Percentiles rank a stretch among this genome's conserved stretches.
These are phyloP conservation scores for Fopius arisanus DNA, from an alignment of 1,140 invertebrate species.

Conservation along the genomic window DNA sequence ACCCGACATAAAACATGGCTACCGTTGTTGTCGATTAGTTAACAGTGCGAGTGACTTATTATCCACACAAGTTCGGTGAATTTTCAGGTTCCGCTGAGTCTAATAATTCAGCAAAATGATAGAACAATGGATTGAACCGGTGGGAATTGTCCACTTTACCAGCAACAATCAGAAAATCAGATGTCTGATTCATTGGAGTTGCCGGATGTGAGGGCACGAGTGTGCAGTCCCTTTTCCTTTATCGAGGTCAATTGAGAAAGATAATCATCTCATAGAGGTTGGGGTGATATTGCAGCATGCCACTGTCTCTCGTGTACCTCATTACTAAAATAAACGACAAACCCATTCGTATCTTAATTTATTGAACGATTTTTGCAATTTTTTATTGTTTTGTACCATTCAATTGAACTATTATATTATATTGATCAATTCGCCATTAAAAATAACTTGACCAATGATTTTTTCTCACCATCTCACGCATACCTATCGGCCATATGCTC, in stretches of 20 bases:
- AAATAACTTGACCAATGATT: too few species aligned
- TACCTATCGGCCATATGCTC: neutral
- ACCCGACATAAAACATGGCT: neutral
- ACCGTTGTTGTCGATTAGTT: neutral
- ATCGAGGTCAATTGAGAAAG: neutral
- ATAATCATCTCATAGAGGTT: neutral
- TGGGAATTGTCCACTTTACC: too few species aligned
- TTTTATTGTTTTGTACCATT: too few species aligned
- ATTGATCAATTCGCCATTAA: too few species aligned
- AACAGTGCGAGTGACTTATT: neutral
- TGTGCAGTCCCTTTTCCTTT: neutral
- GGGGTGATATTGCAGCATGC: neutral
- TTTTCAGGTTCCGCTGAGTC: neutral
- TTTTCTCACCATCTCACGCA: neutral
- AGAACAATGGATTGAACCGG: neutral
- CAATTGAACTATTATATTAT: too few species aligned
- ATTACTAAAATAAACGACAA: too few species aligned
- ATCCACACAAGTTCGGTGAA: neutral
- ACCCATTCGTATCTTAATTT: too few species aligned
- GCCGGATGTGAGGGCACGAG: neutral
- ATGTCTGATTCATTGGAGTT: neutral
- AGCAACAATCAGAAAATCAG: too few species aligned
- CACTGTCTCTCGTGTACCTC: neutral
- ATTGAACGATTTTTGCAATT: too few species aligned
- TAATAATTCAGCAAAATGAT: neutral